phyloP scores from a whole-genome alignment of 2,113 vertebrate species.

The Eulacestoma nigropectus region DNA sequence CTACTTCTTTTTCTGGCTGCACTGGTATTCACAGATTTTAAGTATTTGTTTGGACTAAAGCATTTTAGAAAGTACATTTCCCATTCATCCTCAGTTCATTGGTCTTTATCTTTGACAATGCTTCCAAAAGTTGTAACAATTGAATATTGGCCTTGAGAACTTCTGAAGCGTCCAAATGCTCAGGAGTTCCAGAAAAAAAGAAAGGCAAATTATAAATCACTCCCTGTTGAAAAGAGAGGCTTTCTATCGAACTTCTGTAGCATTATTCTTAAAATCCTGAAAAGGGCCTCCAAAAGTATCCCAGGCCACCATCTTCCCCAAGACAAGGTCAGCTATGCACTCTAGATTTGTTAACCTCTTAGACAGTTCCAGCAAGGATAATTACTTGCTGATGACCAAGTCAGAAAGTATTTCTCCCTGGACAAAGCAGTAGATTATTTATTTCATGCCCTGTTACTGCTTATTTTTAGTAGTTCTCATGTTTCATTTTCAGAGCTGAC shows the following conservation, averaged over 20 bases:
- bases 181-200: neutral
- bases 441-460: neutral
- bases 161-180: neutral
- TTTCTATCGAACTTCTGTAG: neutral
- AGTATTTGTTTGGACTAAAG: neutral
- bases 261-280: neutral
- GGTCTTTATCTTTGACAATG: neutral
- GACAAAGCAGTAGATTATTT: slow-evolving; percentile 14
- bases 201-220: neutral
- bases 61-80: neutral
- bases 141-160: neutral
- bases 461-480: slow-evolving; percentile 31
- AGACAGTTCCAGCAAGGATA: neutral
- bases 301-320: neutral
- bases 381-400: slow-evolving; percentile 6
- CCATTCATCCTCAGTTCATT: neutral
- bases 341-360: neutral
- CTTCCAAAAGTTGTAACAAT: neutral
- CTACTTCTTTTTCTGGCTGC: neutral
- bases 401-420: neutral
- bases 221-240: neutral
- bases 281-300: neutral
- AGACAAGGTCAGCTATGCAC: neutral
- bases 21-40: neutral
- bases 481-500: neutral